A percentile compares a stretch with the other conserved stretches of the same genome.
These are phyloP conservation scores for Metopia argyrocephala DNA, from an alignment of 2,888 invertebrate genomes.

Conservation along the genomic window DNA sequence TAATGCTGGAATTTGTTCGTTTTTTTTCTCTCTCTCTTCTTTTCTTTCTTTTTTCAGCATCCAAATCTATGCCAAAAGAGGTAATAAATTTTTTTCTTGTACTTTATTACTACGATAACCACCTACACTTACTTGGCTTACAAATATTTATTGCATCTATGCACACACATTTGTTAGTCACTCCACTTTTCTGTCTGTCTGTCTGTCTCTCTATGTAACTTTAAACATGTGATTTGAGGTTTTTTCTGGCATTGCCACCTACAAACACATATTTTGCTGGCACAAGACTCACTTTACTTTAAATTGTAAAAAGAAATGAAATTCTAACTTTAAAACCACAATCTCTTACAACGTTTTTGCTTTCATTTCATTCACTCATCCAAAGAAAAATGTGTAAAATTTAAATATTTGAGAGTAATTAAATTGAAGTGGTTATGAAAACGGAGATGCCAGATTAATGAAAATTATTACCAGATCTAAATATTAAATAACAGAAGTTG, in stretches of 20 bases:
- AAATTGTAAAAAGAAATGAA: constrained; percentile 11
- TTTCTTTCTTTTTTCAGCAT: not conserved
- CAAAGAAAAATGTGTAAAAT: not conserved
- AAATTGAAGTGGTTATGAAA: constrained; percentile 27
- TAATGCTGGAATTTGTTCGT: not conserved
- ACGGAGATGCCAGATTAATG: constrained; percentile 36
- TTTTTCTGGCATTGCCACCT: constrained; percentile 36
- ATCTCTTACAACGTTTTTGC: constrained; percentile 53
- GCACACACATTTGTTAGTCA: constrained; percentile 34
- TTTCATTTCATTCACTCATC: constrained; percentile 28
- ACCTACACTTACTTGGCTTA: not conserved
- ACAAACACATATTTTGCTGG: constrained; percentile 39
- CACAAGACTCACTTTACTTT: not conserved
- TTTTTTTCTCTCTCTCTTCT: not conserved
- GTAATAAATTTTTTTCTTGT: not conserved
- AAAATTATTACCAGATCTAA: not conserved
- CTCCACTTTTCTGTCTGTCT: constrained; percentile 13
- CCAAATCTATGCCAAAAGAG: constrained; percentile 49
- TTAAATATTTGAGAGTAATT: constrained; percentile 47
- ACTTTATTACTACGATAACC: constrained; percentile 9
- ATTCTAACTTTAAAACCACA: constrained; percentile 51
- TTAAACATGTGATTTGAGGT: not conserved
- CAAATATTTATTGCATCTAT: constrained; percentile 19
- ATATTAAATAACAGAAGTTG: too few species aligned
- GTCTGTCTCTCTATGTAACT: not conserved